Evolutionary conservation across 2,797 vertebrate genomes (phyloP).

Genomic region (Rhadinocentrus ornatus): DNA sequence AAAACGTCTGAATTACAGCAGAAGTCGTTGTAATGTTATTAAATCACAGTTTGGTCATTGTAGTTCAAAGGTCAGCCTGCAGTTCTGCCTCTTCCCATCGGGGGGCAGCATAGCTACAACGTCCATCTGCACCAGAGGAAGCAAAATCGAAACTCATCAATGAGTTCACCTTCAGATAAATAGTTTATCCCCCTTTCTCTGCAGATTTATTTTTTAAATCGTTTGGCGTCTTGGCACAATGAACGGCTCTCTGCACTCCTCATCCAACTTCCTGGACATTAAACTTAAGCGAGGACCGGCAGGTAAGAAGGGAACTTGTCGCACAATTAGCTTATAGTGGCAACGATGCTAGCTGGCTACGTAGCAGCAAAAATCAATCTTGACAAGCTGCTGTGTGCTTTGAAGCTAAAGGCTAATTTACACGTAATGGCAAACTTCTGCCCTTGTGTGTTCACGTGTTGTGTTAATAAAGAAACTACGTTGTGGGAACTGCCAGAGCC

Average conservation of each 20-base stretch:
- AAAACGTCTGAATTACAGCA: not conserved
- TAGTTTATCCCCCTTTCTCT: slow-evolving; percentile 30
- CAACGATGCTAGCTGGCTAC: slow-evolving; percentile 33
- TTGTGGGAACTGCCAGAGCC: fast-evolving
- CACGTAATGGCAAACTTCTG: not conserved
- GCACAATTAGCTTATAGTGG: not conserved
- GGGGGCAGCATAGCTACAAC: slow-evolving; percentile 56
- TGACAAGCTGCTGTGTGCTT: slow-evolving; percentile 6
- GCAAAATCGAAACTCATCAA: slow-evolving; percentile 68
- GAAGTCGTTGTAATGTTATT: not conserved
- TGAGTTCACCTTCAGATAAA: slow-evolving; percentile 74
- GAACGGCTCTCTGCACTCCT: slow-evolving; percentile 75
- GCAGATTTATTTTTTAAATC: slow-evolving; percentile 3
- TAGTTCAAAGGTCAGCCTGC: slow-evolving; percentile 34
- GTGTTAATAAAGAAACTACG: fast-evolving
- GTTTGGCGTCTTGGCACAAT: slow-evolving; percentile 48
- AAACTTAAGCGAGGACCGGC: slow-evolving; percentile 77
- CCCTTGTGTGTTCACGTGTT: fast-evolving
- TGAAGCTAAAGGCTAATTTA: slow-evolving; percentile 57
- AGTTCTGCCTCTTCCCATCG: slow-evolving; percentile 18
- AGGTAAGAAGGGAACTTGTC: slow-evolving; percentile 59
- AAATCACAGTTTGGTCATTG: not conserved
- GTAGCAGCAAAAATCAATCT: slow-evolving; percentile 35
- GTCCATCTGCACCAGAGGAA: slow-evolving; percentile 12
- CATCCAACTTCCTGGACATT: slow-evolving; percentile 56